Evolutionary conservation across 2,797 vertebrate genomes (phyloP), one percentile per base, ranked within the genome.

Genomic region (Gadopsis marmoratus): DNA sequence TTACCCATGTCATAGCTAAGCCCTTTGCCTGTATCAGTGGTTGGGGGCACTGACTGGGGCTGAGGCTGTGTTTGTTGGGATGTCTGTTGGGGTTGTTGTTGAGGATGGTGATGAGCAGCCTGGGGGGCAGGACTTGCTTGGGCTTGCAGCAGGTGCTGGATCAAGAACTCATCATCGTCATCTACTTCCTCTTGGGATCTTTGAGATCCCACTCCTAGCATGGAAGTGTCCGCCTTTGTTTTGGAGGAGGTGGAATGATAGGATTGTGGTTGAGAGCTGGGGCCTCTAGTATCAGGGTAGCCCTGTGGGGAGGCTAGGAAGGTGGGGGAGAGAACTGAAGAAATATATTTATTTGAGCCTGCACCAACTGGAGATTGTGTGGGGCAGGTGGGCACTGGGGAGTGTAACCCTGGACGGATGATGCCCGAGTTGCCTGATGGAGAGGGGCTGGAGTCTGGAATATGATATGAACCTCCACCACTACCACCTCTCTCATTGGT

Each of bases 61-160:
- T 92, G 94, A 19, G 93, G 83, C 83, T 93, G 94, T 1, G 91
- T 86, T 82, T 95, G 95, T 48, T 95, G 93, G 4, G 95, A 88
- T n/a, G 94, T 88, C 82, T 94, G 94, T 66, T 91, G 91, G 26
- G 90, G 82, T 67, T 94, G 94, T 58, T 94, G 94, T 70, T 92
- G 94, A 33, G 82, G 79, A 78, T 95, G 95, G 83, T 95, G 95
- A 79, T 95, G 95, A 56, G 94, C 79, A 64, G 92, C 39, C 89
- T 95, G 95, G 60, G 95, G 93, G 48, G 84, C 62, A 12, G 96
- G 97, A 84, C 97, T 98, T 5, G 92, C 92, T 75, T 97, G 97
- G 0, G 97, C 96, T 90, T 99, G 97, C 59, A 99, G 93, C 41
- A 99, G 94, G 67, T 99, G 97, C 81, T 98, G 97, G 58, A 99